Percentiles rank a stretch among this genome's conserved stretches.
Evolutionary conservation across 2,797 vertebrate species (phyloP).

Genomic region (Callimico goeldii): DNA sequence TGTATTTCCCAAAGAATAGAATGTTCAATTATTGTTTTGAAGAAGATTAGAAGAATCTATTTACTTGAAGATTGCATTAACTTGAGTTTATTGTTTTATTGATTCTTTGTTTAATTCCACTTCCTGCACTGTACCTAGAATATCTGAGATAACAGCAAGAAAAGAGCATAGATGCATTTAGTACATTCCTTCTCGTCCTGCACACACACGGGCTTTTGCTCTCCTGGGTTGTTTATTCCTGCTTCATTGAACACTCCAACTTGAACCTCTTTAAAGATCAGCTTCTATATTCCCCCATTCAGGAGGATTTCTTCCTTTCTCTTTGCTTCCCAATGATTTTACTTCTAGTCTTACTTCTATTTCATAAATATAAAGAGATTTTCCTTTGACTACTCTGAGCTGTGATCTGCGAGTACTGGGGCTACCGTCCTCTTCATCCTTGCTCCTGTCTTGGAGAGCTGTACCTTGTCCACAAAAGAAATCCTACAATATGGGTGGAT

Average conservation of each 20-base stretch:
- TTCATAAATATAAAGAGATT: neutral
- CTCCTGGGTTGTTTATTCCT: neutral
- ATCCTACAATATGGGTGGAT: no score
- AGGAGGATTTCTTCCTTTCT: neutral
- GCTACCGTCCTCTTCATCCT: neutral
- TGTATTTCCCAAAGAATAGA: neutral
- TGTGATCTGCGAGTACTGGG: neutral
- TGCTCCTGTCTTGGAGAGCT: accelerated
- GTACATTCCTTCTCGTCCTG: neutral
- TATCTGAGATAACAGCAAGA: neutral
- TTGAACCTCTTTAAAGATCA: neutral
- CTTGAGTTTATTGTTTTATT: neutral
- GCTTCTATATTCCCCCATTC: neutral
- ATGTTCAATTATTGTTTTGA: neutral
- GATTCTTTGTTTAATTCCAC: neutral
- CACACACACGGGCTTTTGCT: neutral
- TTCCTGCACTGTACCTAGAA: neutral
- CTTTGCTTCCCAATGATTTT: neutral
- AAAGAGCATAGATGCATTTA: neutral
- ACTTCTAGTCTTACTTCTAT: neutral
- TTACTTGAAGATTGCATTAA: neutral
- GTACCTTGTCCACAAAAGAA: accelerated
- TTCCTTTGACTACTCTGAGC: neutral
- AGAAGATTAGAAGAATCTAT: neutral
- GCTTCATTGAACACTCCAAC: neutral